These are phyloP conservation scores for Caprella mutica DNA, from an alignment of 2,888 invertebrate genomes.

Conservation along the genomic window DNA sequence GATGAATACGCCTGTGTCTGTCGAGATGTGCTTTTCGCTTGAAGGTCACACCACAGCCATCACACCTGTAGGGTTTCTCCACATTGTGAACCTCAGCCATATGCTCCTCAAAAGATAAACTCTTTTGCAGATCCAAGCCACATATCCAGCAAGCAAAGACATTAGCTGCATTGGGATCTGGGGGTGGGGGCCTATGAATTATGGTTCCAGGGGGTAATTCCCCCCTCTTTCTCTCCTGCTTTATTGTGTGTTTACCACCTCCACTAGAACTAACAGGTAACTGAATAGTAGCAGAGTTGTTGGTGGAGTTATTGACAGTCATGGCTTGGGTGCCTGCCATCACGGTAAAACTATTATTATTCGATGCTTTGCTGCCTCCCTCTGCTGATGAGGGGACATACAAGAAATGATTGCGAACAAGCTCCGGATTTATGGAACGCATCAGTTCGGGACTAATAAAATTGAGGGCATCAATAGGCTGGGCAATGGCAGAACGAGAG, in stretches of 20 bases:
- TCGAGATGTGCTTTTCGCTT: conserved; percentile 45
- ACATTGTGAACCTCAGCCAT: conserved; percentile 50
- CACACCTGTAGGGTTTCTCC: conserved; percentile 70
- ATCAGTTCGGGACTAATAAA: conserved; percentile 32
- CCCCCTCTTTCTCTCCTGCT: conserved; percentile 24
- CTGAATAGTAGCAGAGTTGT: too few relatives aligned
- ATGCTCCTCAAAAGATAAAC: conserved; percentile 53
- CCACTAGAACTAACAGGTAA: too few relatives aligned
- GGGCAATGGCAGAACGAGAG: conserved; percentile 31
- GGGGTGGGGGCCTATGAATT: conserved; percentile 52
- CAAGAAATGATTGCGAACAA: conserved; percentile 33
- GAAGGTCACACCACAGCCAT: conserved; percentile 74
- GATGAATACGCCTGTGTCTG: conserved; percentile 35
- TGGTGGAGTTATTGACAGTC: too few relatives aligned
- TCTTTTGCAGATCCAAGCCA: conserved; percentile 46
- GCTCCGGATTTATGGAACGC: conserved; percentile 32
- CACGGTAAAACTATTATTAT: conserved; percentile 15
- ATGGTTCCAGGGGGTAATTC: conserved; percentile 29
- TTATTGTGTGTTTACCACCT: conserved; percentile 14
- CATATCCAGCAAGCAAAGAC: conserved; percentile 48
- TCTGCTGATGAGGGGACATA: conserved; percentile 29
- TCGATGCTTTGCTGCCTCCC: conserved; percentile 4
- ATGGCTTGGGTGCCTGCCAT: conserved; percentile 17
- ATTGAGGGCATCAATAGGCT: conserved; percentile 32
- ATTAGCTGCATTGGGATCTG: conserved; percentile 60